phyloP scores from a whole-genome alignment of 2,888 invertebrate species.

The Chloroclystis v-ata region DNA sequence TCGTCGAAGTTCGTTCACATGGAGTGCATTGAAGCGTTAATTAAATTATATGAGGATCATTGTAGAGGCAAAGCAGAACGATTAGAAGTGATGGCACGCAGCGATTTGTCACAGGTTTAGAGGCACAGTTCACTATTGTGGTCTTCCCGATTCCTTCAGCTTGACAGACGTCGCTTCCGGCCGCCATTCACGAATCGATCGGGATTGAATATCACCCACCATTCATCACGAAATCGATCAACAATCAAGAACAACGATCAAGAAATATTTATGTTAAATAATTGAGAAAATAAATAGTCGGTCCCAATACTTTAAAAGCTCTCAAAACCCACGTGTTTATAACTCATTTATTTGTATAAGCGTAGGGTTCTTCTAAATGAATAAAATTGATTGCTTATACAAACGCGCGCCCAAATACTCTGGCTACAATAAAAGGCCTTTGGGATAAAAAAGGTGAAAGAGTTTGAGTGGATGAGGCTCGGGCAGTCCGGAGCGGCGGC shows the following conservation, averaged over 20 bases:
- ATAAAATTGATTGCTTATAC: slow-evolving; percentile 79
- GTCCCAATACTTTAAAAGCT: slow-evolving; percentile 2
- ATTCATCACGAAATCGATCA: slow-evolving; percentile 70
- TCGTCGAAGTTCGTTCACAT: slow-evolving; percentile 44
- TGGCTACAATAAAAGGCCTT: slow-evolving; percentile 74
- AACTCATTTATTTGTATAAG: slow-evolving; percentile 68
- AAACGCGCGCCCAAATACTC: slow-evolving; percentile 77
- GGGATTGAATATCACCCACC: slow-evolving; percentile 59
- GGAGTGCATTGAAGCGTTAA: slow-evolving; percentile 61
- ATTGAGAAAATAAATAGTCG: slow-evolving; percentile 11
- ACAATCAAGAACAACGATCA: no score
- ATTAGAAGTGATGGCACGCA: slow-evolving; percentile 58
- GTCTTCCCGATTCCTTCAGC: slow-evolving; percentile 34
- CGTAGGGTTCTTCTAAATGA: slow-evolving; percentile 73
- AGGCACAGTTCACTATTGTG: slow-evolving; percentile 32
- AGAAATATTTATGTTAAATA: no score
- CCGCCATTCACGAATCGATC: slow-evolving; percentile 67
- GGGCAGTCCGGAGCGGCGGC: slow-evolving; percentile 31
- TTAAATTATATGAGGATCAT: slow-evolving; percentile 67
- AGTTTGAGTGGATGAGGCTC: slow-evolving; percentile 51
- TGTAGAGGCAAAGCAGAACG: slow-evolving; percentile 56
- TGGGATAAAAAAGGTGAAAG: slow-evolving; percentile 60
- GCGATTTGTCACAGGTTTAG: slow-evolving; percentile 64
- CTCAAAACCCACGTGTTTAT: not conserved
- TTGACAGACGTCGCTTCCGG: slow-evolving; percentile 48